phyloP scores from a whole-genome alignment of 2,113 vertebrate species.

The Pollimyrus isidori region DNA sequence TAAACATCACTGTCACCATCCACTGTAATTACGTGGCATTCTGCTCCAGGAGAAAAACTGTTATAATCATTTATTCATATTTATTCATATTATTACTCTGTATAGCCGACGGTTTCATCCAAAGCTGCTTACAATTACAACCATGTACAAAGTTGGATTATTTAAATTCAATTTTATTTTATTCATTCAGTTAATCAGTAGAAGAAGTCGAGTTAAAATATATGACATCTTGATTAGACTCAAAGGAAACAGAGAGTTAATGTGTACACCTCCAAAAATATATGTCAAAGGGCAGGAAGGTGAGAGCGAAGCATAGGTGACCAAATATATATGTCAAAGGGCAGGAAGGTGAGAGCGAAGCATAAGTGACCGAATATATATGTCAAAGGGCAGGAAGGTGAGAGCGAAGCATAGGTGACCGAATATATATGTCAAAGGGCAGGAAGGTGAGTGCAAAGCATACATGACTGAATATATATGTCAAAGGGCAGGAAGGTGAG shows the following conservation, averaged over 20 bases:
- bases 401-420: background rate
- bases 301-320: background rate
- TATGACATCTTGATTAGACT: background rate
- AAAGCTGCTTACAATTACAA: conserved; percentile 4
- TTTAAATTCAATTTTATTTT: background rate
- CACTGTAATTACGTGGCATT: background rate
- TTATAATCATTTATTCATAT: background rate
- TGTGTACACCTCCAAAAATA: background rate
- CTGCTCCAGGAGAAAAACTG: background rate
- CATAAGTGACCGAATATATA: background rate
- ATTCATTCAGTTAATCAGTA: background rate
- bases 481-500: background rate
- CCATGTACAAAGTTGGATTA: conserved; percentile 1
- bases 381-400: background rate
- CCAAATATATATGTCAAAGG: background rate
- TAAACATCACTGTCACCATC: conserved; percentile 4
- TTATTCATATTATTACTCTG: conserved; percentile 2
- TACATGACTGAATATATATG: background rate
- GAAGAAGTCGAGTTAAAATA: background rate
- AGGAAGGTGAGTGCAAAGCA: background rate
- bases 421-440: background rate
- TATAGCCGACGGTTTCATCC: background rate
- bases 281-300: background rate
- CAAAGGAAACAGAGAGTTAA: background rate
- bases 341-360: background rate